phyloP scores from a whole-genome alignment of 2,113 vertebrate genomes.

The Silurus glanis region DNA sequence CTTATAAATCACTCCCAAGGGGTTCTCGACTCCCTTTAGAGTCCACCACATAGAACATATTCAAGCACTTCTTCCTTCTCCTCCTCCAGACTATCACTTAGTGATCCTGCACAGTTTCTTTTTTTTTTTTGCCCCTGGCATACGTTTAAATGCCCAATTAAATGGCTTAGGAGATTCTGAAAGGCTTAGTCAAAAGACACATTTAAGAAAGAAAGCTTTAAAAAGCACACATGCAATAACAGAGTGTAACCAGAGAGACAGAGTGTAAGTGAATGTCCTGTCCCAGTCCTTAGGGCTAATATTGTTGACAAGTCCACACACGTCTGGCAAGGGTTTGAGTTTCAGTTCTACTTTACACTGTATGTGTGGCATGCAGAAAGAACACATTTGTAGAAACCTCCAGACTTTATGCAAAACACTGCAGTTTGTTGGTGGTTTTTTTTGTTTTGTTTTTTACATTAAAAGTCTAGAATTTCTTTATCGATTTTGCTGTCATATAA shows the following conservation, averaged over 20 bases:
- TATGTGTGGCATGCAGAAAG: slow-evolving; percentile 7
- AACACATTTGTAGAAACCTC: neutral
- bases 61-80: slow-evolving; percentile 22
- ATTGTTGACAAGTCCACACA: slow-evolving; percentile 34
- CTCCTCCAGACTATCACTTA: slow-evolving; percentile 10
- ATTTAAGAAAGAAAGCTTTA: slow-evolving; percentile 16
- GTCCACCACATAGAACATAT: slow-evolving; percentile 28
- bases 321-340: slow-evolving; percentile 15
- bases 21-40: slow-evolving; percentile 22
- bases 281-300: neutral
- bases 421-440: neutral
- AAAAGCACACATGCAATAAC: slow-evolving; percentile 10
- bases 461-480: neutral
- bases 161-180: slow-evolving; percentile 12
- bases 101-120: neutral
- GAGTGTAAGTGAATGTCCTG: slow-evolving; percentile 10
- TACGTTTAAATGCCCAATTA: slow-evolving; percentile 31
- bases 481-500: neutral
- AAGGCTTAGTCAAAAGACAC: neutral
- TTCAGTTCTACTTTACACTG: slow-evolving; percentile 6
- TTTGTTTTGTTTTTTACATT: neutral
- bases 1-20: slow-evolving; percentile 51
- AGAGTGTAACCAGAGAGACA: slow-evolving; percentile 25
- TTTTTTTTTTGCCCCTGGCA: slow-evolving; percentile 28
- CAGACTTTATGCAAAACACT: neutral